Percentiles rank a stretch among this genome's conserved stretches.
phyloP scores from a whole-genome alignment of 2,888 invertebrate species.

The Apamea epomidion region DNA sequence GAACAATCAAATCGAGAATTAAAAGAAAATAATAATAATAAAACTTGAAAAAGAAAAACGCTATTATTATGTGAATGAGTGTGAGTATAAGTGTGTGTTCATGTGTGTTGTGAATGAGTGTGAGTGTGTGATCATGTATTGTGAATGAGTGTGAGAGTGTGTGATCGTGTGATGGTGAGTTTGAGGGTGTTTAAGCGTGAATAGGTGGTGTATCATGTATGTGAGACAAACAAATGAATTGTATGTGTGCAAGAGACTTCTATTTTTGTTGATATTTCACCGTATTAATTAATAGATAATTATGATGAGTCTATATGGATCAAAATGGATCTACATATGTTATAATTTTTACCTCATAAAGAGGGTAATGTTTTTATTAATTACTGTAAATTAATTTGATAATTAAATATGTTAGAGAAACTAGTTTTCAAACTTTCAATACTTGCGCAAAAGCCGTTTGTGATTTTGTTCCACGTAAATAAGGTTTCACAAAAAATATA shows the following conservation, averaged over 20 bases:
- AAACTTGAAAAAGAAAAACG: no score
- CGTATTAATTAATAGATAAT: not conserved
- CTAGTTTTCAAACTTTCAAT: not conserved
- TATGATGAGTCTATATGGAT: not conserved
- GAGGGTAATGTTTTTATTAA: not conserved
- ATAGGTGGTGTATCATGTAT: no score
- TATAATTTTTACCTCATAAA: not conserved
- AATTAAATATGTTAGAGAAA: not conserved
- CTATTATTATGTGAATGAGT: no score
- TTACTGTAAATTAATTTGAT: not conserved
- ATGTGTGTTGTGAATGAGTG: no score
- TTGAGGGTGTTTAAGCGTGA: no score
- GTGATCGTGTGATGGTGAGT: no score
- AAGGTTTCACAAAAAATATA: not conserved
- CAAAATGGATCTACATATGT: not conserved
- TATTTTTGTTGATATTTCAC: slow-evolving; percentile 14
- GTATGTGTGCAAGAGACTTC: not conserved
- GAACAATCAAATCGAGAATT: no score
- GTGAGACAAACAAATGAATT: no score
- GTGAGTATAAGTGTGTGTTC: no score
- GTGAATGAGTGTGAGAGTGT: no score
- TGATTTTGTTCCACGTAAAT: not conserved
- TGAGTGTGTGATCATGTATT: no score
- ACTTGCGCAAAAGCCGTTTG: not conserved
- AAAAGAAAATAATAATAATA: no score